phyloP scores from a whole-genome alignment of 2,113 vertebrate species.

The Dicaeum eximium region DNA sequence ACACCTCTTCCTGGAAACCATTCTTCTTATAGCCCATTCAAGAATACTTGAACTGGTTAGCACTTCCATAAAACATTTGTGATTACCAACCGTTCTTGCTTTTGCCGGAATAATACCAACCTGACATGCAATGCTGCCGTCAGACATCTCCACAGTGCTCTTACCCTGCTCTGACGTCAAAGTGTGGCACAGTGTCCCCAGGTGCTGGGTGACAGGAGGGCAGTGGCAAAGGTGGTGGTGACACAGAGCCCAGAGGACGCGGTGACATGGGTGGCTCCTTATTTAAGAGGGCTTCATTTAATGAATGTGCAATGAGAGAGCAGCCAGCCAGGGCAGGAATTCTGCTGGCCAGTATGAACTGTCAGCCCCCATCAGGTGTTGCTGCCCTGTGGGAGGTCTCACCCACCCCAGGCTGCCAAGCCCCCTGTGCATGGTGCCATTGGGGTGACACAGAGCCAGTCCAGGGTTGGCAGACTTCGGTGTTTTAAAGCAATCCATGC shows the following conservation, averaged over 20 bases:
- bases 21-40: neutral
- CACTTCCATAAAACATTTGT: neutral
- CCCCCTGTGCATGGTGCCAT: neutral
- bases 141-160: neutral
- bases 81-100: neutral
- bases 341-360: neutral
- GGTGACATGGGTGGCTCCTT: fast-evolving
- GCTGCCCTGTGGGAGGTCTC: neutral
- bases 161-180: neutral
- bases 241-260: neutral
- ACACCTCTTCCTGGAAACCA: neutral
- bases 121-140: neutral
- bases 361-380: neutral
- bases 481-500: neutral
- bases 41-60: neutral
- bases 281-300: neutral
- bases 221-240: neutral
- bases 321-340: neutral
- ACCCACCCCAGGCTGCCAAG: neutral
- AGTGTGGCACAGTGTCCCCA: neutral
- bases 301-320: neutral
- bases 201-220: neutral
- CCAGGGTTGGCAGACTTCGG: neutral
- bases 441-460: neutral
- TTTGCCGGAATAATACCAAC: neutral